Evolutionary conservation across 53 echinoderm and acorn worm species (phyloP), one percentile per base, ranked within the genome.

Genomic region (Holothuria leucospilota): DNA sequence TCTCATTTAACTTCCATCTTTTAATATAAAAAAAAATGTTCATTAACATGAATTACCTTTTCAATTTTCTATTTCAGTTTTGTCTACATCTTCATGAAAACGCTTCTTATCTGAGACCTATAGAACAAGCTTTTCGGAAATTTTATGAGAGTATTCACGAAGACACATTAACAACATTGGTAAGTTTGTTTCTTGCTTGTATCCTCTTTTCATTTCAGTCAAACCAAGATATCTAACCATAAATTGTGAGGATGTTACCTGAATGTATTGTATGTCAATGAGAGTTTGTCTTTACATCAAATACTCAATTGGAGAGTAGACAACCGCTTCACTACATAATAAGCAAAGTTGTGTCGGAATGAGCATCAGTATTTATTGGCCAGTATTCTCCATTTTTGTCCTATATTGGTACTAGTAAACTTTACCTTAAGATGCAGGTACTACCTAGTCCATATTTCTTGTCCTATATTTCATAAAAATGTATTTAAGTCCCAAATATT

Each of bases 41-140:
- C 13, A 13, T n/a, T 67, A 5, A 16, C 5, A 9, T 65, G 34
- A 34, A 34, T 65, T 26, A 65, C 28, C 65, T 65, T 9, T 3
- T 34, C 0, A 16, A 56, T 56, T 67, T 67, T 67, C 34, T 67
- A 4, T 18, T 56, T 15, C 84, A 96, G 96, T 96, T 96, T 82
- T 96, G 96, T 72, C 84, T 82, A 66, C 95, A 91, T 85, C 93
- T 97, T 52, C 98, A 95, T 93, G 98, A 93, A 84, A 97, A 97
- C 79, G 95, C 92, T 26, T 89, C 98, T 51, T 95, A 97, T 62
- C 73, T 97, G 68, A 88, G 98, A 62, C 90, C 98, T 14, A 70
- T 97, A 68, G 93, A 95, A 66, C 91, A 88, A 66, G 85, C 93
- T 10, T 95, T 97, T 65, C 91, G 85, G 53, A 93, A 77, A 14